Evolutionary conservation across 2,888 invertebrate species (phyloP).

Genomic region (Pyrocoelia pectoralis): DNA sequence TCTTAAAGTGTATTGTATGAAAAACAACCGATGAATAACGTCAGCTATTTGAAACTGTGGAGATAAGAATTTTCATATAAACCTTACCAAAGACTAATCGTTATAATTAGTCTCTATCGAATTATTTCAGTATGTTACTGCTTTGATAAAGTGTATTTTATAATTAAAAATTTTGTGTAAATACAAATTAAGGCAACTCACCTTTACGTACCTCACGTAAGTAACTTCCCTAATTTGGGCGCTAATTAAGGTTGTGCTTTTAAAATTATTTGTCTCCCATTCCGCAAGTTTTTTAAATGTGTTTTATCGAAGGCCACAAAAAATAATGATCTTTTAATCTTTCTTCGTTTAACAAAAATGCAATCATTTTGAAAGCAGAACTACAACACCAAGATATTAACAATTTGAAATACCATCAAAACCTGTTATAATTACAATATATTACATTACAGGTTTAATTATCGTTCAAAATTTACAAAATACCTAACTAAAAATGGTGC

Average conservation of each 20-base stretch:
- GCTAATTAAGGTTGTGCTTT: slow-evolving; percentile 3
- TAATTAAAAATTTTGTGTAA: slow-evolving; percentile 8
- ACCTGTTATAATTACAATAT: background rate
- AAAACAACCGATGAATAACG: slow-evolving; percentile 9
- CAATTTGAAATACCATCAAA: background rate
- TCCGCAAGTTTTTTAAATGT: background rate
- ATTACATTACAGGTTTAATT: slow-evolving; percentile 8
- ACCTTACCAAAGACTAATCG: slow-evolving; percentile 11
- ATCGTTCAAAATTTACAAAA: background rate
- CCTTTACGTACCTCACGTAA: background rate
- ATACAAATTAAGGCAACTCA: background rate
- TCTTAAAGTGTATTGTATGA: background rate
- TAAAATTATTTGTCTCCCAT: background rate
- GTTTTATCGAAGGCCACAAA: background rate
- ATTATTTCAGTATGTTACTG: slow-evolving; percentile 24
- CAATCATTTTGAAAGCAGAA: slow-evolving; percentile 8
- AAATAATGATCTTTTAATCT: background rate
- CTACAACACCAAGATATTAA: background rate
- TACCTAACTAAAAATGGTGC: background rate
- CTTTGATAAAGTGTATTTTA: slow-evolving; percentile 21
- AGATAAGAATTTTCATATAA: slow-evolving; percentile 23
- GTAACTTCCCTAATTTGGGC: background rate
- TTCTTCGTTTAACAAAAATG: background rate
- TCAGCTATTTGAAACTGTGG: slow-evolving; percentile 14
- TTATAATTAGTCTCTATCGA: slow-evolving; percentile 21